Conservation (phyloP, 1,140 invertebrate species). For the Hormaphis cornu region DNA sequence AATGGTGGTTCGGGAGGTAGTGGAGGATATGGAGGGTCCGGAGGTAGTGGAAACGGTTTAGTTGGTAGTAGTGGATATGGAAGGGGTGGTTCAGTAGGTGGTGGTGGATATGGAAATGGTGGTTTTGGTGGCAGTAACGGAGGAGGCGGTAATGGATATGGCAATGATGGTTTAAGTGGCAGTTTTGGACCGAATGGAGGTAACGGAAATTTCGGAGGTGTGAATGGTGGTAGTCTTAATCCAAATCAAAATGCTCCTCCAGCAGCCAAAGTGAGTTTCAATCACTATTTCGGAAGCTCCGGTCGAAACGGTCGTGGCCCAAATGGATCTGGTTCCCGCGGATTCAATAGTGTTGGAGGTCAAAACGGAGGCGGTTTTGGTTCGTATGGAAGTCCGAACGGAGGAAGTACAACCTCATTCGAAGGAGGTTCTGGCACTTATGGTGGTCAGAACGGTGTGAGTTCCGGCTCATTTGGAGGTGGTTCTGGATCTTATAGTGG, state of each 20-base stretch:
- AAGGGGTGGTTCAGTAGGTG: background rate
- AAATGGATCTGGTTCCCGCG: background rate
- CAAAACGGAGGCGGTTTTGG: background rate
- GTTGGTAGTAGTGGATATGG: background rate
- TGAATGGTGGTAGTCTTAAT: constrained; percentile 4
- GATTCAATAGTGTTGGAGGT: background rate
- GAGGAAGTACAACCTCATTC: background rate
- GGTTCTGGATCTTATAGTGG: background rate
- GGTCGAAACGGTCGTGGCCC: background rate
- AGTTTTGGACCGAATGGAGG: background rate
- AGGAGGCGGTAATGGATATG: background rate
- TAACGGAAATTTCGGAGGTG: background rate
- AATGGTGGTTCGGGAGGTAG: background rate
- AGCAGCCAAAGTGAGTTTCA: constrained; percentile 14
- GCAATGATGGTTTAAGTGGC: background rate
- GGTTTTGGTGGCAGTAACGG: background rate
- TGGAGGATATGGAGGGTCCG: background rate
- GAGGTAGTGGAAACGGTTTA: background rate
- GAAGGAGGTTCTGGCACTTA: background rate
- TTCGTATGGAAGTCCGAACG: too few species aligned
- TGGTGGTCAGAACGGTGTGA: background rate
- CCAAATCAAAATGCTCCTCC: constrained; percentile 28
- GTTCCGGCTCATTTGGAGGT: background rate
- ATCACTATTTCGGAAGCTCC: background rate
- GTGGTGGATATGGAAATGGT: background rate